These are phyloP conservation scores for Dasyornis broadbenti DNA, from an alignment of 2,113 vertebrate genomes.

Conservation along the genomic window DNA sequence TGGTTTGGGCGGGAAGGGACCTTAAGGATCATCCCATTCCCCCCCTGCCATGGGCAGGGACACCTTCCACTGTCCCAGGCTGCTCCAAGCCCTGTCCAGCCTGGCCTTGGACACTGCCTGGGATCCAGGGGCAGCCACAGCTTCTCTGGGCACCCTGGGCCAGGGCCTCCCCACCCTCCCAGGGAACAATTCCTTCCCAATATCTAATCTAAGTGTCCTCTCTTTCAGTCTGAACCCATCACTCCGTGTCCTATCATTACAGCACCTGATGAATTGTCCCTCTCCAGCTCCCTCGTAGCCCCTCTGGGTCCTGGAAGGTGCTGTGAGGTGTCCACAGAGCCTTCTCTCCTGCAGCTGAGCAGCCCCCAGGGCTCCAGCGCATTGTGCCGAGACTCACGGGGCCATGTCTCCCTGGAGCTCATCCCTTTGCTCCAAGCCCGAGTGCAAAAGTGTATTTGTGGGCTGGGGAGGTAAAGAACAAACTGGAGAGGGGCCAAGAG, in stretches of 20 bases:
- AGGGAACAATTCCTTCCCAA: neutral
- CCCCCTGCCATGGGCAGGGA: neutral
- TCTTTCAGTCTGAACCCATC: neutral
- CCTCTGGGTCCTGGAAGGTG: neutral
- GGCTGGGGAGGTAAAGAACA: neutral
- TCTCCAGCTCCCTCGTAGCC: neutral
- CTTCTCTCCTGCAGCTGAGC: neutral
- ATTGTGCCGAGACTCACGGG: accelerated
- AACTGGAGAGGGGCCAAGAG: constrained; percentile 13
- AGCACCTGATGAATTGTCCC: neutral
- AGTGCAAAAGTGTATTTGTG: neutral
- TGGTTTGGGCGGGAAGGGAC: neutral
- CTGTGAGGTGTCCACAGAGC: neutral
- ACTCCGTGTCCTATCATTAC: accelerated
- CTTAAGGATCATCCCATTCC: accelerated
- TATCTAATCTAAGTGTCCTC: no score
- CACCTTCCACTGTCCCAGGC: neutral
- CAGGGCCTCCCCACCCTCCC: neutral
- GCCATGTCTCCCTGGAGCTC: neutral
- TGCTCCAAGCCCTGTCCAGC: neutral
- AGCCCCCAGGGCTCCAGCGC: accelerated
- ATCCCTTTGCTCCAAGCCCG: neutral
- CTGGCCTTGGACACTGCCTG: neutral
- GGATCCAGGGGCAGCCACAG: neutral
- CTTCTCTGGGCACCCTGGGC: neutral